A percentile compares a stretch with the other conserved stretches of the same genome.
phyloP scores from a whole-genome alignment of 2,888 invertebrate genomes.

The Phymatocera aterrima region DNA sequence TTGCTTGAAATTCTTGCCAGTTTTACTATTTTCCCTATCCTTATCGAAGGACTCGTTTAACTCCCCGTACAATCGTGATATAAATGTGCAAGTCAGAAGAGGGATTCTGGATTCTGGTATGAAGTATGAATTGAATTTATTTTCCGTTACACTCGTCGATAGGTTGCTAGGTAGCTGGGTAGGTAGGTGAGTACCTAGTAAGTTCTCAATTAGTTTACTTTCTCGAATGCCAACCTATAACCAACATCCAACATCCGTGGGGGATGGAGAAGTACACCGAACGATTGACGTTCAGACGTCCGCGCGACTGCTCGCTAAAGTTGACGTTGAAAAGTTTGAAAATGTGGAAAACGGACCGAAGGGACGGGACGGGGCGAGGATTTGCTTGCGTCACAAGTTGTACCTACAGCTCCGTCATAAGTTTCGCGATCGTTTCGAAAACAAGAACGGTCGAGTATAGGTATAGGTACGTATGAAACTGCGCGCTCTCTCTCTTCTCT shows the following conservation, averaged over 20 bases:
- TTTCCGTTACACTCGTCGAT: neutral
- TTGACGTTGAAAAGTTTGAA: conserved; percentile 34
- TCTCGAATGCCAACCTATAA: neutral
- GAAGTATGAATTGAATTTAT: neutral
- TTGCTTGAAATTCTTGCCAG: neutral
- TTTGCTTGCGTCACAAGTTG: conserved; percentile 41
- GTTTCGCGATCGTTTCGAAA: conserved; percentile 27
- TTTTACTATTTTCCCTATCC: neutral
- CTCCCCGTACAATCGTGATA: neutral
- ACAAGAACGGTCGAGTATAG: too few species aligned
- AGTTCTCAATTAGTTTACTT: neutral
- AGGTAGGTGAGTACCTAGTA: too few species aligned
- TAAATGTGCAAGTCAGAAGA: neutral
- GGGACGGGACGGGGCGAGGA: conserved; percentile 31
- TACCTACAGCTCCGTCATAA: conserved; percentile 4
- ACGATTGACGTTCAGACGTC: conserved; percentile 34
- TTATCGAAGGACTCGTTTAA: neutral
- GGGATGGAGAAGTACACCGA: neutral
- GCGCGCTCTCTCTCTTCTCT: too few species aligned
- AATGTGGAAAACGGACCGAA: too few species aligned
- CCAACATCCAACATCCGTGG: neutral
- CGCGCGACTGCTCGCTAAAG: conserved; percentile 24
- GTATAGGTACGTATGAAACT: too few species aligned
- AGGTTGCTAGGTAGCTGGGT: too few species aligned
- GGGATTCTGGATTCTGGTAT: neutral